Conservation (phyloP, 1,140 invertebrate genomes). For the Danaus melanippus region DNA sequence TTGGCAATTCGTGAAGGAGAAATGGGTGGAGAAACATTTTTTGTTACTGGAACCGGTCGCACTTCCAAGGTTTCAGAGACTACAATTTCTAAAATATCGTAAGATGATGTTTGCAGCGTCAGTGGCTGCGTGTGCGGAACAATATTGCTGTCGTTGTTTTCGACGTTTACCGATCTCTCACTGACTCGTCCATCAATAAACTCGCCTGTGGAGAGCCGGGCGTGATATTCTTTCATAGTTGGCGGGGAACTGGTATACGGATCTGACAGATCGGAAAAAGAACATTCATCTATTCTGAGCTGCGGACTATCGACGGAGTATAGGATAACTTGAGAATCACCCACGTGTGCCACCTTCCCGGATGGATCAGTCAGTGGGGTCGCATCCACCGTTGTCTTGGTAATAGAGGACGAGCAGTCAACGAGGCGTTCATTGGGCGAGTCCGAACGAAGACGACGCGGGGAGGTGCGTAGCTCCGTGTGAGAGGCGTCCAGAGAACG, state of each 20-base stretch:
- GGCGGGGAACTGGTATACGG: constrained; percentile 36
- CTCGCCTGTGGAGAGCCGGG: constrained; percentile 20
- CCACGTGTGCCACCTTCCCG: neutral
- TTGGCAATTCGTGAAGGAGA: constrained; percentile 15
- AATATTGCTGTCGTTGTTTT: constrained; percentile 36
- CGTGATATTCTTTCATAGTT: constrained; percentile 32
- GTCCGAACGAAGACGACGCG: constrained; percentile 37
- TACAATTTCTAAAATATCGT: constrained; percentile 65
- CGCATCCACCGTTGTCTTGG: too few species aligned
- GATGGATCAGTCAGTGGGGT: too few species aligned
- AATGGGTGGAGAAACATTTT: constrained; percentile 26
- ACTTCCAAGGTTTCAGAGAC: constrained; percentile 61
- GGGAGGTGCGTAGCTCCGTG: constrained; percentile 37
- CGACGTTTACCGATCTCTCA: constrained; percentile 30
- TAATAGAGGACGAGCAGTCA: constrained; percentile 15
- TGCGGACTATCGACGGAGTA: constrained; percentile 13
- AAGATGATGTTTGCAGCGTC: constrained; percentile 34
- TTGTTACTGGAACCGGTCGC: constrained; percentile 20
- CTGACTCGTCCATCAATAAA: constrained; percentile 37
- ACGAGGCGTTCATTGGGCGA: constrained; percentile 26
- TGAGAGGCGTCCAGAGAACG: constrained; percentile 50
- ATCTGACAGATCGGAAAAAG: constrained; percentile 35
- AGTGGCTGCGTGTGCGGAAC: constrained; percentile 32
- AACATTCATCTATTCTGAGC: constrained; percentile 20
- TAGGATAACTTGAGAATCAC: constrained; percentile 9